Conservation (phyloP, 1,140 invertebrate species). For the Diorhabda carinulata region DNA sequence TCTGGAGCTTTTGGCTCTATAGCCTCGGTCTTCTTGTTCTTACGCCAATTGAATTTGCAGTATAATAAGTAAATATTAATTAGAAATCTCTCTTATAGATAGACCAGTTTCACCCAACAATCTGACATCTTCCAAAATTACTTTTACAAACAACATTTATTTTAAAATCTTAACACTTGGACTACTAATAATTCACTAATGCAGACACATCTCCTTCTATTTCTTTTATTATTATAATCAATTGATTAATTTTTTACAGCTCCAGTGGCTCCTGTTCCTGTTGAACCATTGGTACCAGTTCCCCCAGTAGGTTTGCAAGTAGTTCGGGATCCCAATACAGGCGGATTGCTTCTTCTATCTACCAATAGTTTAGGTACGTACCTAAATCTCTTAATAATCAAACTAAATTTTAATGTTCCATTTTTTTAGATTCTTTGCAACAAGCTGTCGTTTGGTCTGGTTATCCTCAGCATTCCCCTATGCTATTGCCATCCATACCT, state of each 20-base stretch:
- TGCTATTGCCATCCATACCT: slow-evolving; percentile 53
- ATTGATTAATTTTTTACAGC: slow-evolving; percentile 27
- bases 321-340: slow-evolving; percentile 74
- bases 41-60: too few relatives aligned
- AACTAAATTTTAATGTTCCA: not conserved
- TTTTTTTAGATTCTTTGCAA: slow-evolving; percentile 62
- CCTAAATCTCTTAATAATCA: not conserved
- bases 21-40: too few relatives aligned
- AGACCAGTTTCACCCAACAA: not conserved
- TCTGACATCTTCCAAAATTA: too few relatives aligned
- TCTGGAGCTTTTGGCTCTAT: too few relatives aligned
- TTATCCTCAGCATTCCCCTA: slow-evolving; percentile 57
- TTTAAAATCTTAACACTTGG: too few relatives aligned
- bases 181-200: too few relatives aligned
- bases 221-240: not conserved
- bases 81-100: too few relatives aligned
- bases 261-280: slow-evolving; percentile 57
- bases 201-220: too few relatives aligned
- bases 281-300: slow-evolving; percentile 66
- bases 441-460: slow-evolving; percentile 72
- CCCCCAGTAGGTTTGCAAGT: slow-evolving; percentile 71
- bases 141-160: too few relatives aligned
- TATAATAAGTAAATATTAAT: too few relatives aligned
- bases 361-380: slow-evolving; percentile 58
- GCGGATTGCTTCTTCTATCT: slow-evolving; percentile 74